Evolutionary conservation across 1,140 invertebrate species (phyloP), one percentile per base, ranked within the genome.

Genomic region (Cydia strobilella): DNA sequence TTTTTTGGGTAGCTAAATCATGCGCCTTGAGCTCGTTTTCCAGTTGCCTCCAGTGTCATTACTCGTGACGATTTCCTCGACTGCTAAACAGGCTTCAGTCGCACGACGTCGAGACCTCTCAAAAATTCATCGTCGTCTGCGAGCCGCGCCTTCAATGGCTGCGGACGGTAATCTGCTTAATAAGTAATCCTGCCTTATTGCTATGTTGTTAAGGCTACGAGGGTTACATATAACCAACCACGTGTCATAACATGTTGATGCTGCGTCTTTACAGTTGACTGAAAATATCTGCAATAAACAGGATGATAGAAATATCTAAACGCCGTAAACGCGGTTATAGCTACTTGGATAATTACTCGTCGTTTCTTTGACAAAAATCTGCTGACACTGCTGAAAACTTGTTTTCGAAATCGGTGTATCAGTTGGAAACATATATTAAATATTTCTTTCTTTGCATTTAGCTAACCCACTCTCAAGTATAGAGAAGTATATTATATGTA

Each of bases 71-170:
- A 59, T 59, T 59, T 59, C 20, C 20, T 23, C 54, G 54, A 7
- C 35, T 35, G 63, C 12, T 63, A 84, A 84, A 89, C 87, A 85
- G 83, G 83, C 85, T 87, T 85, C 83, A 87, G 80, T 85, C 81
- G 82, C 80, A n/a, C 85, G 87, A 85, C 85, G 86, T 85, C 80
- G 78, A 86, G 88, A 79, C 87, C 88, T 87, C 88, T 90, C 87
- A 89, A 90, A 90, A 90, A 90, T 90, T 90, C 88, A 90, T 88
- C 88, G 88, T 87, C 88, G 88, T 90, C 88, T 90, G 86, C 85
- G 76, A 78, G 80, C 80, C 15, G 63, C 27, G 65, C 65, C 65
- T 39, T 69, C 31, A 69, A 69, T 69, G 65, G 31, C 65, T 20
- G 27, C n/a, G 31, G 65, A n/a, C 23, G 72, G 72, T 74, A 74